Conservation (phyloP, 2,888 invertebrate species). For the Heliconius aoede region DNA sequence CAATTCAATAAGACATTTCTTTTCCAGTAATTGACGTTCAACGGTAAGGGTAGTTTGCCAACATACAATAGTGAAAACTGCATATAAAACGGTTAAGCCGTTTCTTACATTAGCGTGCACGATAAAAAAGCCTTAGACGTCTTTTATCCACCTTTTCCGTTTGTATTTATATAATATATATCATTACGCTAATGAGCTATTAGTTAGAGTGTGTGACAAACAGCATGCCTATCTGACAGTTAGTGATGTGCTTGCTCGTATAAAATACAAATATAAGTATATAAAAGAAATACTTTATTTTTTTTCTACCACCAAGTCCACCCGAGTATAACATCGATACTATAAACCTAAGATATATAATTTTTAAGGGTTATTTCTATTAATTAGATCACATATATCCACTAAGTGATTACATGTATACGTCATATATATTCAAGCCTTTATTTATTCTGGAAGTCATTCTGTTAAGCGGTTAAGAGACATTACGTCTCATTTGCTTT, state of each 20-base stretch:
- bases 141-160: neutral
- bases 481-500: too few relatives aligned
- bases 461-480: neutral
- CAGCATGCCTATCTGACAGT: neutral
- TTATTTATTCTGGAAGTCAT: neutral
- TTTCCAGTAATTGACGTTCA: too few relatives aligned
- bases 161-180: neutral
- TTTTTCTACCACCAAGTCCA: too few relatives aligned
- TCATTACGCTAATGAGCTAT: slow-evolving; percentile 4
- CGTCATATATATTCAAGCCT: too few relatives aligned
- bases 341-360: too few relatives aligned
- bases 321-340: too few relatives aligned
- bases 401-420: neutral
- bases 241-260: neutral
- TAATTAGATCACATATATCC: neutral
- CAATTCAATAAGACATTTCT: too few relatives aligned
- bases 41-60: too few relatives aligned
- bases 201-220: neutral
- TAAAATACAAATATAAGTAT: neutral
- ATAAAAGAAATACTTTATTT: neutral
- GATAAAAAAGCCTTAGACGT: neutral
- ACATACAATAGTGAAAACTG: too few relatives aligned
- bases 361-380: too few relatives aligned
- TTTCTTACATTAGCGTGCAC: too few relatives aligned
- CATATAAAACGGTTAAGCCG: too few relatives aligned